Base-by-base conservation (phyloP, 2,113 vertebrate species). In the Bucco capensis region DNA sequence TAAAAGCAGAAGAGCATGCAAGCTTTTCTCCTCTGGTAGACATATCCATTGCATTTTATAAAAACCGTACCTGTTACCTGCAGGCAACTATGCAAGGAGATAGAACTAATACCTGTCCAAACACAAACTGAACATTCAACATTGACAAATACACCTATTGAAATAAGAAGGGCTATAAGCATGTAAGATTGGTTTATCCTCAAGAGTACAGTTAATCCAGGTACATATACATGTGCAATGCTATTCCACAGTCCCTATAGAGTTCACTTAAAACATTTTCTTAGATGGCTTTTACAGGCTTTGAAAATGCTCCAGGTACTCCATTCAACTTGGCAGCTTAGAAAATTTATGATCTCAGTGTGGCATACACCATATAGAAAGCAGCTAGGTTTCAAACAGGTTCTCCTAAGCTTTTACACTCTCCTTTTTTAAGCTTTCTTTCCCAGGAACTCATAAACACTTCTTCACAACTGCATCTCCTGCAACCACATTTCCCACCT, bases 191-290 rank as follows among this genome's bases (percentile, higher is more conserved):
- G 94, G 74, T 74, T 93, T n/a, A 40, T 70, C 50, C 64, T 90
- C 83, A 95, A 56, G 50, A 86, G 93, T 76, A 94, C 95, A 94
- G 74, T 94, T 96, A 95, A 96, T 96, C 96, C 84, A 91, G 75
- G 83, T 72, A 76, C 62, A 82, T 1, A 19, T 51, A 92, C 28
- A 25, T 37, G 60, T 79, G 84, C 76, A 84, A 31, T 57, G 37
- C 66, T 81, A 21, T 73, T 88, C 70, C 80, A 83, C 57, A 72
- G 77, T 25, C 50, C 22, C 67, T 28, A 27, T 0, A 14, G 69
- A 64, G 40, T n/a, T 94, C 67, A 62, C 58, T 44, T 46, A 46
- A 57, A 92, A 64, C 51, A 54, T 44, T 77, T 83, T 66, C 65
- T 76, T n/a, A 44, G 13, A 8, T 47, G 70, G 37, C 19, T 84